Base-by-base conservation (phyloP, 2,888 invertebrate species). In the Torymus texanus region DNA sequence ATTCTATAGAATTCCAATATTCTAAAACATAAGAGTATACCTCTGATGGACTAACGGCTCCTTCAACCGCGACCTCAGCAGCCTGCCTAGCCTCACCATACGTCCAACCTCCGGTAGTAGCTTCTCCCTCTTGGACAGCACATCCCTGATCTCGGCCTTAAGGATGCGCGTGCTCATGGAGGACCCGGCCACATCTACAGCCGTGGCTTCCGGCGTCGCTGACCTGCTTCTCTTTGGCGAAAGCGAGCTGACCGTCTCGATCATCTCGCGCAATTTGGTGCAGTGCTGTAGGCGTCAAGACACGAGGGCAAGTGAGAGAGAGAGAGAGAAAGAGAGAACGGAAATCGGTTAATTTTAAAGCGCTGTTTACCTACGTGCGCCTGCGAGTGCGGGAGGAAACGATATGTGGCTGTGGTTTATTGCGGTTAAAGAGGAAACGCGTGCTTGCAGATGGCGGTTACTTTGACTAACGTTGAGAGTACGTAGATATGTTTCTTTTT, bases 61-160 rank as follows among this genome's bases (percentile, higher is more conserved):
- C 85, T 92, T 92, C 63, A 95, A 90, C 66, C 94, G 91, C 61
- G 93, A 93, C 88, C 93, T 93, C 75, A 95, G 89, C 82, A 95
- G 90, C 79, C 94, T 91, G n/a, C 95, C 95, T 68, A 95, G 90
- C 67, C 94, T 91, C 73, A 95, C 93, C 93, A 94, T 94, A 74
- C 95, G 91, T 66, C 94, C 95, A 78, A 95, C 94, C 90, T 95
- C 94, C 66, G 94, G 91, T 83, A 95, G 90, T 51, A 95, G 91
- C 81, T 92, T 92, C 88, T 95, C 95, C 72, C 94, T 91, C 78
- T 92, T 91, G 24, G 91, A 88, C 83, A 94, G 91, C 85, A 94
- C 93, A 75, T 92, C 92, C 83, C 92, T 91, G 24, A 88, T 86
- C 56, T 86, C 87, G 0, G 84, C 77, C 55, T 58, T 77, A 11